Evolutionary conservation across 2,888 invertebrate species (phyloP), one percentile per base, ranked within the genome.

Genomic region (Drosophila merina): DNA sequence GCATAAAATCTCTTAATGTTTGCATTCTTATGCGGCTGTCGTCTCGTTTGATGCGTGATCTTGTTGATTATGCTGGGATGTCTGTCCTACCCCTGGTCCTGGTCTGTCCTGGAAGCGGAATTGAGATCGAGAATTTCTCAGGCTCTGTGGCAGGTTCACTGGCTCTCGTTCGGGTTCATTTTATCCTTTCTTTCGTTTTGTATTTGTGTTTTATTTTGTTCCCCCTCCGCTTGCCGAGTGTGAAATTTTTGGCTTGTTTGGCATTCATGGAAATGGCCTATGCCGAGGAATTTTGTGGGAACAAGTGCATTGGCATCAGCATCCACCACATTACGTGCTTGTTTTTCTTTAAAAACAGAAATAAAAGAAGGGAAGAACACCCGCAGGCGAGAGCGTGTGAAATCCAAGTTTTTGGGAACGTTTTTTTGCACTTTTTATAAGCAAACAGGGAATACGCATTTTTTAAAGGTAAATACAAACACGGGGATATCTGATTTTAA

Each of bases 21-120:
- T 79, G 86, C 84, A 84, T 85, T 85, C 80, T 85, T 84, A 84
- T 85, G 86, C 82, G 76, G 79, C 82, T 82, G 79, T 83, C 85
- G 82, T 82, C 80, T 78, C 83, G 80, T 85, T 86, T 85, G 82
- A 85, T 85, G 87, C 85, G 87, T 85, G 85, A 87, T 87, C 83
- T 83, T 85, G 82, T 86, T 85, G 83, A 87, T 85, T 85, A 87
- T 85, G 82, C 72, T 84, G 81, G n/a, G 36, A 85, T 79, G 74
- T 49, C 64, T 49, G 25, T 38, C 36, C n/a, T 36, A 6, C 36
- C 36, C 36, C 6, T n/a, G n/a, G 36, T 36, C 36, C 36, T 4
- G 28, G 28, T 5, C 28, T 6, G 28, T 28, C 28, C 28, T 28
- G 33, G 33, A 49, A 7, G 12, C 28, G 4, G 49, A 51, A 66